Conservation (phyloP, 2,888 invertebrate species). For the Suillia variegata region DNA sequence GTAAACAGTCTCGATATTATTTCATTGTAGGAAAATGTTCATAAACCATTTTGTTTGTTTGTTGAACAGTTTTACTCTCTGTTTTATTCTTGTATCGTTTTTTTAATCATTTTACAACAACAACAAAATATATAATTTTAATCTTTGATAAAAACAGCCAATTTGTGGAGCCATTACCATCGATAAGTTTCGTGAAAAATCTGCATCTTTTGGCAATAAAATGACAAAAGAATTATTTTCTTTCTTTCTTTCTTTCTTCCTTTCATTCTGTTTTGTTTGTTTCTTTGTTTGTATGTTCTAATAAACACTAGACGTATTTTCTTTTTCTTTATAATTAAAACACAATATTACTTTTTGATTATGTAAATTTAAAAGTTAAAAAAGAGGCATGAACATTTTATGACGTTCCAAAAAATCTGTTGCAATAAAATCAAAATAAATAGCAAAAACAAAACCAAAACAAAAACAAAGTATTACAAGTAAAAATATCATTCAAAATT, state of each 20-base stretch:
- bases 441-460: too few relatives aligned
- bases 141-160: conserved; percentile 52
- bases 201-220: conserved; percentile 61
- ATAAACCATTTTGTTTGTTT: conserved; percentile 9
- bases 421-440: neutral
- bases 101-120: conserved; percentile 36
- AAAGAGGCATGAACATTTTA: conserved; percentile 11
- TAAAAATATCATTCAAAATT: too few relatives aligned
- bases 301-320: conserved; percentile 37
- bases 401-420: neutral
- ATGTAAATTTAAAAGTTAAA: conserved; percentile 35
- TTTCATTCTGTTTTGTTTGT: too few relatives aligned
- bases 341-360: conserved; percentile 61
- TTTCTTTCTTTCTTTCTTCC: too few relatives aligned
- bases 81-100: conserved; percentile 32
- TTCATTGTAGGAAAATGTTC: neutral
- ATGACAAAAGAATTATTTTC: conserved; percentile 62
- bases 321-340: conserved; percentile 39
- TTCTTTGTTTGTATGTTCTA: conserved; percentile 38
- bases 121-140: conserved; percentile 49
- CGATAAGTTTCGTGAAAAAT: conserved; percentile 64
- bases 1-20: conserved; percentile 50
- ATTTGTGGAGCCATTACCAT: conserved; percentile 63
- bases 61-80: conserved; percentile 8
- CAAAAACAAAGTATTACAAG: too few relatives aligned